Evolutionary conservation across 2,113 vertebrate species (phyloP), one percentile per base, ranked within the genome.

Genomic region (Thalassarche chlororhynchos): DNA sequence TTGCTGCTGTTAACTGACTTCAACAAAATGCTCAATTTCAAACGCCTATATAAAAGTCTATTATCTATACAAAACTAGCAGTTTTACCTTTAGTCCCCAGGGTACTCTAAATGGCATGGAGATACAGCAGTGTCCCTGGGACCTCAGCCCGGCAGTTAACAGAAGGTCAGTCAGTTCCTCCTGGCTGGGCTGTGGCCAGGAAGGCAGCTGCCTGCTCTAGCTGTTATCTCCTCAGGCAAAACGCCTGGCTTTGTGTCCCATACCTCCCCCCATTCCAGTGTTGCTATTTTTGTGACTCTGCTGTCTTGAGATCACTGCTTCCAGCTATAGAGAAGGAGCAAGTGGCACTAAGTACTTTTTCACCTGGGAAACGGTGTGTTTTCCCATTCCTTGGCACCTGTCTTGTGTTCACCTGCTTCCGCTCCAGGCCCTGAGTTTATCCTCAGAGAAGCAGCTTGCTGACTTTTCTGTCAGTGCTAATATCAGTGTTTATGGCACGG

Each of bases 271-370:
- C 54, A 69, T 91, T 95, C 87, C 75, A 93, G 3, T 46, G 70
- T 54, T 85, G 71, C 87, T 94, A 90, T 97, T 97, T 96, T 92
- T 93, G 78, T 86, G 62, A 80, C 68, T 66, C 64, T 80, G 62
- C 49, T 90, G 28, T 62, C 62, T 44, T 77, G 66, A 77, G 78
- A 83, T 54, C 88, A n/a, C 15, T 83, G 40, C 36, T 83, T 92
- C 42, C 66, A 95, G 25, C 66, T 84, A 29, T 16, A 90, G 70
- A 61, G 51, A 84, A 66, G 20, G 38, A 84, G 24, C 66, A 69
- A 58, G 72, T 36, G 32, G 18, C 42, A 78, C 20, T 20, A 74
- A 46, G 17, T 61, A 36, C 25, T 62, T 76, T 72, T 89, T 76
- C 49, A 65, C 28, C 34, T 75, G n/a, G 23, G 69, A 87, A 91